phyloP scores from a whole-genome alignment of 2,797 vertebrate genomes.

The Benthosema pterotum region DNA sequence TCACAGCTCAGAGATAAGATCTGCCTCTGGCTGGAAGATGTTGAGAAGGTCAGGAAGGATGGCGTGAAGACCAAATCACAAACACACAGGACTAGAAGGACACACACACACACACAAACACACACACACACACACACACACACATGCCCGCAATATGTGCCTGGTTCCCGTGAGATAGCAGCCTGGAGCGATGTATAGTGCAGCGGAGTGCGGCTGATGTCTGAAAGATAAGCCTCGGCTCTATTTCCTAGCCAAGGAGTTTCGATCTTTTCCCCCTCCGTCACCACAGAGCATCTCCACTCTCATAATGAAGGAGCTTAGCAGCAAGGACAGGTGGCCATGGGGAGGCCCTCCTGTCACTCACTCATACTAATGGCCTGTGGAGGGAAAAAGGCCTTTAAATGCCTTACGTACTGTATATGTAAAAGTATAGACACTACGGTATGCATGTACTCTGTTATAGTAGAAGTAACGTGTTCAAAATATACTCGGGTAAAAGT shows the following conservation, averaged over 20 bases:
- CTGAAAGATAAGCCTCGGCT: conserved; percentile 56
- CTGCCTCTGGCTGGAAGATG: conserved; percentile 46
- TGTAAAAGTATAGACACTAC: too few relatives aligned
- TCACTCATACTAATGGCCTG: conserved; percentile 53
- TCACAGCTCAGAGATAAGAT: conserved; percentile 52
- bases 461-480: too few relatives aligned
- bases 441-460: too few relatives aligned
- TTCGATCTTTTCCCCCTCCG: conserved; percentile 42
- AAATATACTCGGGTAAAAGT: too few relatives aligned
- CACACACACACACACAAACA: neutral
- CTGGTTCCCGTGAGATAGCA: conserved; percentile 40
- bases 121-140: neutral
- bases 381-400: too few relatives aligned
- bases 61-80: conserved; percentile 16
- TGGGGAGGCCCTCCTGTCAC: conserved; percentile 13
- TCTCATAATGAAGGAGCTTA: conserved; percentile 67
- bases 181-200: conserved; percentile 19
- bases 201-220: conserved; percentile 39
- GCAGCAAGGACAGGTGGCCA: conserved; percentile 54
- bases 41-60: conserved; percentile 53
- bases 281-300: conserved; percentile 32
- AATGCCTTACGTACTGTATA: too few relatives aligned
- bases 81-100: neutral
- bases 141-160: neutral
- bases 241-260: conserved; percentile 49